Percentiles rank a stretch among this genome's conserved stretches.
phyloP scores from a whole-genome alignment of 2,797 vertebrate genomes.

The Sebastes iracundus region DNA sequence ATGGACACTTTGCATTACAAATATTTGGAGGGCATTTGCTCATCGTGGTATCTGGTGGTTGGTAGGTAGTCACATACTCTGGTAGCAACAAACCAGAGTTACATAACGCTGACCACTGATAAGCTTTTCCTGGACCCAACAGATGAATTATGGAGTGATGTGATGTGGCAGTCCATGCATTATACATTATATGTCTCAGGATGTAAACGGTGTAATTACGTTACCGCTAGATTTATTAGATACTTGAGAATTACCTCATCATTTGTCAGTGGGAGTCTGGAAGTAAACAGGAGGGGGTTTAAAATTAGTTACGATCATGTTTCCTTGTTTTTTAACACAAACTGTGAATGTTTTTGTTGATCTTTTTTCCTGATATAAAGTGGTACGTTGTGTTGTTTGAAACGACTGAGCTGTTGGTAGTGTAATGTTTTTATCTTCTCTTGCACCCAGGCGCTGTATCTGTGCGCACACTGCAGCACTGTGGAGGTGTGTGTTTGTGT shows the following conservation, averaged over 20 bases:
- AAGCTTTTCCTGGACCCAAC: slow-evolving; percentile 34
- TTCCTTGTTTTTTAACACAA: slow-evolving; percentile 19
- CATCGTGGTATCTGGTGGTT: slow-evolving; percentile 52
- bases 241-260: slow-evolving; percentile 4
- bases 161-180: not conserved
- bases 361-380: slow-evolving; percentile 11
- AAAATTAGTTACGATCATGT: not conserved
- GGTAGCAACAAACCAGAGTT: slow-evolving; percentile 62
- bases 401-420: slow-evolving; percentile 35
- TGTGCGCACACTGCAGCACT: slow-evolving; percentile 78
- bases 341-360: slow-evolving; percentile 16
- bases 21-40: slow-evolving; percentile 60
- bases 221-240: slow-evolving; percentile 10
- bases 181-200: not conserved
- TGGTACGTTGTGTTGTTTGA: slow-evolving; percentile 20
- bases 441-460: slow-evolving; percentile 63
- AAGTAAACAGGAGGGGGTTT: slow-evolving; percentile 16
- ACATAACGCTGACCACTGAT: slow-evolving; percentile 52
- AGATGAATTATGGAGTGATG: slow-evolving; percentile 37
- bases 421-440: slow-evolving; percentile 61
- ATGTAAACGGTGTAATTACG: slow-evolving; percentile 8
- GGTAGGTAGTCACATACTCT: slow-evolving; percentile 57
- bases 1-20: slow-evolving; percentile 48
- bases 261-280: slow-evolving; percentile 1
- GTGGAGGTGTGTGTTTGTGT: slow-evolving; percentile 82